Conservation (phyloP, 2,113 vertebrate genomes). For the Oreotrochilus melanogaster region DNA sequence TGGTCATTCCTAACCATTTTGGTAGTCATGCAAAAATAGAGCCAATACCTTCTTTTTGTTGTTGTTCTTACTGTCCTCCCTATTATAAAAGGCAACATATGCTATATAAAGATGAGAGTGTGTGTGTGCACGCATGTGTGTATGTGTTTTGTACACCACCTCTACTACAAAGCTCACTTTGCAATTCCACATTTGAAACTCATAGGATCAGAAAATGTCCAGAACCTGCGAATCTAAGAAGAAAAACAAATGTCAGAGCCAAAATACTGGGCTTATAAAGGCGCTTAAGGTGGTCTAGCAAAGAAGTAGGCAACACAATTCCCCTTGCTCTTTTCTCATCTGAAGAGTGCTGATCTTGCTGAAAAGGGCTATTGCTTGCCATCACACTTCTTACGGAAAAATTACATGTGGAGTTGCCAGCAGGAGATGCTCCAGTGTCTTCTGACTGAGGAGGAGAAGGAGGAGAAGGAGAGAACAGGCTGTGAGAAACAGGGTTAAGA, state of each 20-base stretch:
- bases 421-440: background rate
- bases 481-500: background rate
- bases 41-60: background rate
- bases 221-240: constrained; percentile 1
- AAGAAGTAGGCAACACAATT: background rate
- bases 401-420: background rate
- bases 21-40: background rate
- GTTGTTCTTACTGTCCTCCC: constrained; percentile 7
- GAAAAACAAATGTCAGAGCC: background rate
- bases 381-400: background rate
- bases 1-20: background rate
- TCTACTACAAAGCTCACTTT: background rate
- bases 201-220: background rate
- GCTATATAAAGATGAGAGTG: background rate
- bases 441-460: background rate
- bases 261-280: background rate
- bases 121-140: background rate
- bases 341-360: background rate
- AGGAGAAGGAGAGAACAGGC: background rate
- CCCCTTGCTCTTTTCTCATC: background rate
- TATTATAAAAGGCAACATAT: background rate
- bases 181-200: background rate
- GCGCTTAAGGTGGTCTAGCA: background rate
- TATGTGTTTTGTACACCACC: background rate
- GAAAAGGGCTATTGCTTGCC: background rate